Percentiles rank a stretch among this genome's conserved stretches.
Conservation (phyloP, 1,140 invertebrate genomes). For the Drosophila grimshawi region DNA sequence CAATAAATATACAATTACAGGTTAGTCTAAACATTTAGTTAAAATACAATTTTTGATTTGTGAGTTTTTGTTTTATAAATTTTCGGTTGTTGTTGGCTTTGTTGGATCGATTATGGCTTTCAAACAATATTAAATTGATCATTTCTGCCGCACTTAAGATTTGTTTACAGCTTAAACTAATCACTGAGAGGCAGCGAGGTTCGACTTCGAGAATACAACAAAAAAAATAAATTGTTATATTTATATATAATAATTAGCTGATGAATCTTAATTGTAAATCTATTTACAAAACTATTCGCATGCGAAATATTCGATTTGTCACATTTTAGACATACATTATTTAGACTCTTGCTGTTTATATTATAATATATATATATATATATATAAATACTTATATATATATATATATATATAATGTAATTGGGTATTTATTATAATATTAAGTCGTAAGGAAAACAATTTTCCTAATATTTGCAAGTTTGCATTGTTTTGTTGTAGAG, state of each 20-base stretch:
- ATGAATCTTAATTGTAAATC: constrained; percentile 42
- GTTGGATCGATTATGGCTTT: constrained; percentile 42
- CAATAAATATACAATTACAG: constrained; percentile 64
- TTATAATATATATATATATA: constrained; percentile 1
- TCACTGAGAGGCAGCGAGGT: constrained; percentile 84
- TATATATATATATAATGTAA: no score
- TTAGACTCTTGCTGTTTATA: constrained; percentile 31
- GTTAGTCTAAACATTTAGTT: constrained; percentile 49
- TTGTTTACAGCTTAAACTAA: constrained; percentile 59
- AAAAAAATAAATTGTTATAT: constrained; percentile 10
- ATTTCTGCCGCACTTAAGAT: constrained; percentile 29
- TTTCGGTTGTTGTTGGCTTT: constrained; percentile 51
- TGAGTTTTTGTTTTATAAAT: constrained; percentile 38
- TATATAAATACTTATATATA: constrained; percentile 9
- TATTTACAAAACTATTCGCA: constrained; percentile 58
- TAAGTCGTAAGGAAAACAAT: constrained; percentile 3
- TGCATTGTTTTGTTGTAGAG: constrained; percentile 30
- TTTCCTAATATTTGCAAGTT: constrained; percentile 60
- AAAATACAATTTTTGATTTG: constrained; percentile 72
- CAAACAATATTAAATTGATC: constrained; percentile 3
- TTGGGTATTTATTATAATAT: no score
- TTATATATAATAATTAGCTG: constrained; percentile 33
- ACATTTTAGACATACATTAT: constrained; percentile 25
- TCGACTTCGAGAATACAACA: constrained; percentile 58
- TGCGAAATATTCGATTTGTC: constrained; percentile 61